These are phyloP conservation scores for Gymnosoma rotundatum DNA, from an alignment of 2,888 invertebrate species.

Conservation along the genomic window DNA sequence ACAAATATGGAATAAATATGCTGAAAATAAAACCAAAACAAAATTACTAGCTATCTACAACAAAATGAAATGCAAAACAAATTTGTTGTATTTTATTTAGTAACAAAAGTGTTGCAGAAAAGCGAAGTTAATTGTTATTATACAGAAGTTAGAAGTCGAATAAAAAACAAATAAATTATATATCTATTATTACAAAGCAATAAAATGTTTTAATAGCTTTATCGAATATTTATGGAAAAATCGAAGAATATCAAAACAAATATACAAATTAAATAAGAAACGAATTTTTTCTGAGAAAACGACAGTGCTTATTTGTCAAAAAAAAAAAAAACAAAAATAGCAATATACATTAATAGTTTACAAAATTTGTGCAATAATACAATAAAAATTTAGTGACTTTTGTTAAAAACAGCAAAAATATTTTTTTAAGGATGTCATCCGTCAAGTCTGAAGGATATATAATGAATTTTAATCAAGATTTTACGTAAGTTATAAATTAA, in stretches of 20 bases:
- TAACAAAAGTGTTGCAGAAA: constrained; percentile 67
- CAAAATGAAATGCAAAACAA: constrained; percentile 37
- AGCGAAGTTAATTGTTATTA: constrained; percentile 56
- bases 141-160: constrained; percentile 28
- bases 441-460: constrained; percentile 70
- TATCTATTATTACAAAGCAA: neutral
- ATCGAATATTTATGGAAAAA: constrained; percentile 34
- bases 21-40: constrained; percentile 43
- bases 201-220: constrained; percentile 5
- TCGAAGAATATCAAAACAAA: constrained; percentile 2
- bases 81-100: constrained; percentile 42
- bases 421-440: constrained; percentile 23
- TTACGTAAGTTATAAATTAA: constrained; percentile 74
- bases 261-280: constrained; percentile 16
- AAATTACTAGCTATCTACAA: constrained; percentile 43
- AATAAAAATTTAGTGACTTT: neutral
- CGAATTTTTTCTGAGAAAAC: constrained; percentile 27
- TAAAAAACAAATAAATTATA: neutral
- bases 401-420: neutral
- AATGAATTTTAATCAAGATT: constrained; percentile 76
- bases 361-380: neutral
- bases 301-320: constrained; percentile 22
- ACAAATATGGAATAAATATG: constrained; percentile 29
- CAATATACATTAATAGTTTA: constrained; percentile 2
- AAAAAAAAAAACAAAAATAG: neutral